A percentile compares a stretch with the other conserved stretches of the same genome.
phyloP scores from a whole-genome alignment of 1,140 invertebrate genomes.

The Euglossa dilemma region DNA sequence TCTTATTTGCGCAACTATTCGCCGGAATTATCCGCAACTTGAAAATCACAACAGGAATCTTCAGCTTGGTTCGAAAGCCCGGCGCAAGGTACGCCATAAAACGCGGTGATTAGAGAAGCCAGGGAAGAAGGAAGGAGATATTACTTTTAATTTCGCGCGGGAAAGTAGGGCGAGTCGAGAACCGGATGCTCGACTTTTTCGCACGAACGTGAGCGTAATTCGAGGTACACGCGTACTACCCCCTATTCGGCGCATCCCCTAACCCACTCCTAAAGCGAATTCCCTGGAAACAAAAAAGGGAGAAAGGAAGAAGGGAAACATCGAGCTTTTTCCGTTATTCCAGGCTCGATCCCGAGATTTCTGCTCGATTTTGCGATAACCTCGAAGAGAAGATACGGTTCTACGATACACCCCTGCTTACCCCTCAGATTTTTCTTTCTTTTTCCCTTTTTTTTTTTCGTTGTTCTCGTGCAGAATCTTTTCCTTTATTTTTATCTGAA shows the following conservation, averaged over 20 bases:
- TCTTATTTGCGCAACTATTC: not conserved
- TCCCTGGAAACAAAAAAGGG: not conserved
- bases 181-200: conserved; percentile 25
- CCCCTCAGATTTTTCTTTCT: not conserved
- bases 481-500: no score
- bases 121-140: not conserved
- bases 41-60: not conserved
- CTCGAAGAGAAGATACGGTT: not conserved
- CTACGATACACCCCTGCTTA: not conserved
- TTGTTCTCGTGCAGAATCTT: no score
- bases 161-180: conserved; percentile 26
- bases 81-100: not conserved
- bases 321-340: not conserved
- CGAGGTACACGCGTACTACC: not conserved
- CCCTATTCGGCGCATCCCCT: not conserved
- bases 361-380: not conserved
- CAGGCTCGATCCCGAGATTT: not conserved
- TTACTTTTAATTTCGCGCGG: conserved; percentile 29
- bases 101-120: conserved; percentile 18
- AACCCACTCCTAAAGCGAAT: not conserved
- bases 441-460: no score
- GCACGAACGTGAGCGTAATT: conserved; percentile 15
- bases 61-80: not conserved
- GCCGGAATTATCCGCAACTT: no score
- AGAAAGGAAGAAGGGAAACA: not conserved